phyloP scores from a whole-genome alignment of 2,797 vertebrate species.

The Sebastiscus albofasciatus region DNA sequence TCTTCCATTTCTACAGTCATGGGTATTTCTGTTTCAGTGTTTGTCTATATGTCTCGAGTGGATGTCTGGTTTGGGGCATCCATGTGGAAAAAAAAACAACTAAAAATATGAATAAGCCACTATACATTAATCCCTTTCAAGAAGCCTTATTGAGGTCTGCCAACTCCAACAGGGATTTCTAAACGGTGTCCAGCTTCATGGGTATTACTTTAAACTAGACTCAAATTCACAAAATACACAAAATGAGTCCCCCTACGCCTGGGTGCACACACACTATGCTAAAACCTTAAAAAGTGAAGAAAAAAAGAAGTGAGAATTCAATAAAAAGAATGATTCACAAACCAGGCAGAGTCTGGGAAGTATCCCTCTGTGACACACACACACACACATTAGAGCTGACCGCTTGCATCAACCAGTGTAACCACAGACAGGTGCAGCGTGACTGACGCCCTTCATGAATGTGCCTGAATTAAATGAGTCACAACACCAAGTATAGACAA shows the following conservation, averaged over 20 bases:
- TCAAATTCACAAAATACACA: constrained; percentile 31
- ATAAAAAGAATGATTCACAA: constrained; percentile 63
- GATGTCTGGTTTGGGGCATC: constrained; percentile 55
- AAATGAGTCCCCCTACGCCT: constrained; percentile 22
- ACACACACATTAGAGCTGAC: constrained; percentile 27
- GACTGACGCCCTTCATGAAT: constrained; percentile 65
- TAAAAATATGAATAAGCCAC: constrained; percentile 54
- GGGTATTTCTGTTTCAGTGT: constrained; percentile 64
- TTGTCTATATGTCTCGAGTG: constrained; percentile 59
- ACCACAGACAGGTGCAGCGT: constrained; percentile 73
- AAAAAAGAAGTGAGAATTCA: constrained; percentile 19
- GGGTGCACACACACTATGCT: neutral
- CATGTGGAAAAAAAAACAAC: constrained; percentile 42
- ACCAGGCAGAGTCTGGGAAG: constrained; percentile 57
- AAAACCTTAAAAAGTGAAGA: constrained; percentile 15
- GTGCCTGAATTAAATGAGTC: constrained; percentile 49
- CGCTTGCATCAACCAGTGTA: constrained; percentile 46
- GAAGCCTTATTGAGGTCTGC: constrained; percentile 52
- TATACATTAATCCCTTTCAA: constrained; percentile 52
- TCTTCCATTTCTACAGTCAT: constrained; percentile 30
- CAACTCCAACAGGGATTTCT: constrained; percentile 57
- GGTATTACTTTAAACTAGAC: constrained; percentile 39
- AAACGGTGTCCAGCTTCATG: constrained; percentile 47
- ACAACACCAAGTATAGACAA: constrained; percentile 45
- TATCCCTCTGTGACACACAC: constrained; percentile 32